These are phyloP conservation scores for Drosophila fuyamai DNA, from an alignment of 1,140 invertebrate genomes.

Conservation along the genomic window DNA sequence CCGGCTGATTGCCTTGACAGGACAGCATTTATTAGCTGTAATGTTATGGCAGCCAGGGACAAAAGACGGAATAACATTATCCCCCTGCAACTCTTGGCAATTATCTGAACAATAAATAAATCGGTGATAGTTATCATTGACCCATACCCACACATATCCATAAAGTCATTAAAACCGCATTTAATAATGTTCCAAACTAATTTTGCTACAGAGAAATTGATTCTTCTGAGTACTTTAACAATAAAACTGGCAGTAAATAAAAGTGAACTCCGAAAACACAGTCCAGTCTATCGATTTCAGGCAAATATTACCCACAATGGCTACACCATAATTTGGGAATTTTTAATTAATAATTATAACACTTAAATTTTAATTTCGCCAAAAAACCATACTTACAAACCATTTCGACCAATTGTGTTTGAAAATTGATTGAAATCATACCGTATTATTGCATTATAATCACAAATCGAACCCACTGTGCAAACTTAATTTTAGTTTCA, in stretches of 20 bases:
- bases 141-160: conserved; percentile 37
- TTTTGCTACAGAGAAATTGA: neutral
- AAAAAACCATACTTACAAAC: neutral
- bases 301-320: too few species aligned
- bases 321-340: neutral
- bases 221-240: too few species aligned
- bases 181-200: conserved; percentile 37
- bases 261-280: too few species aligned
- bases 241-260: neutral
- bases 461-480: conserved; percentile 8
- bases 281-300: too few species aligned
- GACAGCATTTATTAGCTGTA: conserved; percentile 32
- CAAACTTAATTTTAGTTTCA: conserved; percentile 28
- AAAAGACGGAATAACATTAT: conserved; percentile 30
- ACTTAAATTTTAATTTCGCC: neutral
- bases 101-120: conserved; percentile 40
- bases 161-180: conserved; percentile 71
- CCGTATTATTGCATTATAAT: conserved; percentile 3
- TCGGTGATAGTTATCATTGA: conserved; percentile 16
- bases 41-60: conserved; percentile 30
- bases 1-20: conserved; percentile 51
- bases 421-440: neutral
- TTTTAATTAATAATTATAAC: neutral
- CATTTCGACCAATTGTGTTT: neutral
- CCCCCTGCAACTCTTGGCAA: conserved; percentile 20